Base-by-base conservation (phyloP, 1,140 invertebrate genomes). In the Zaprionus kolodkinae region DNA sequence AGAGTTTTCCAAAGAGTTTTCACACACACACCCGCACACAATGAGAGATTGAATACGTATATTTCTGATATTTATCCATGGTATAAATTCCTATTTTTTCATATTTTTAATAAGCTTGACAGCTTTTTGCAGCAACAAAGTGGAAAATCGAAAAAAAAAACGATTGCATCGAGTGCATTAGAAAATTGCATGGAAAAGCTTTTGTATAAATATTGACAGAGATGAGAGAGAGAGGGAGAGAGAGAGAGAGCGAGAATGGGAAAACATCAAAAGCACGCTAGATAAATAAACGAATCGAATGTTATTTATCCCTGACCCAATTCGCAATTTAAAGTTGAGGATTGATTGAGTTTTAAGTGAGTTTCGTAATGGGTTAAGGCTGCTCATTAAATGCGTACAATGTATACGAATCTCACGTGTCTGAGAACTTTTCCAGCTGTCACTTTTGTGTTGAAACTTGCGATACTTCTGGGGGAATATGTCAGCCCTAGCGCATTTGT, bases 151-250 rank as follows among this genome's bases (percentile, higher is more conserved):
- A 55, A 62, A 66, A 61, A 36, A 38, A 38, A 57, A 57, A 55
- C 35, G 45, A 38, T 38, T n/a, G n/a, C 61, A 33, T 61, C 43
- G 56, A 70, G 63, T 72, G 73, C 61, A 84, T 80, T 84, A 84
- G 77, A 85, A 85, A 70, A 75, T 74, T 77, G 73, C 73, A 79
- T 6, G 17, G 55, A 67, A 62, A 69, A 73, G 54, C 70, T 48
- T 62, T 68, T 25, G 48, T 15, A 36, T 13, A 66, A 72, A 72
- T 63, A 63, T 71, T 71, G 68, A 71, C 27, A 50, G 45, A 50
- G 15, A 25, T 50, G 45, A 50, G 15, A 50, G 15, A 17, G 15
- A 50, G 21, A 6, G 11, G 25, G 45, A 12, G 4, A 50, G 15
- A 50, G 15, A 17, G 15, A 50, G 21, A 1, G 11, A 50, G 45